These are phyloP conservation scores for Drosophila neotestacea DNA, from an alignment of 2,888 invertebrate genomes.

Conservation along the genomic window DNA sequence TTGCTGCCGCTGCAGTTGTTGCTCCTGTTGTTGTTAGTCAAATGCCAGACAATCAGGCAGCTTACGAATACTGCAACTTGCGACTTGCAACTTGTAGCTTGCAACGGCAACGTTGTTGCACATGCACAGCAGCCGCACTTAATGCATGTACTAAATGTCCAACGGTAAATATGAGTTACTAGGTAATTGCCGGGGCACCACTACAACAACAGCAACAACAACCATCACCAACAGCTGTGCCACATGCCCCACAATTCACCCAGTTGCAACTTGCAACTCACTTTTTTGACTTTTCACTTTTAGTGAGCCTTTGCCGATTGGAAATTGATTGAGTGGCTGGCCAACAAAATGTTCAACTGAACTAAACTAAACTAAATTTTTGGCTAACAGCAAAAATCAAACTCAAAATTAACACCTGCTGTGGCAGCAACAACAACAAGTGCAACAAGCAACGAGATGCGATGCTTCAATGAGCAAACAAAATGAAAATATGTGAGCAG, in stretches of 20 bases:
- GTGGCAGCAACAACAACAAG: conserved; percentile 25
- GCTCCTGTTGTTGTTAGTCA: conserved; percentile 38
- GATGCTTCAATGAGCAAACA: conserved; percentile 52
- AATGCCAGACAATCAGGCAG: conserved; percentile 61
- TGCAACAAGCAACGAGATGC: conserved; percentile 20
- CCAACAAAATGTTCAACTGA: conserved; percentile 21
- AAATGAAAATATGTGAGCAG: conserved; percentile 61
- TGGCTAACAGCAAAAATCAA: conserved; percentile 33
- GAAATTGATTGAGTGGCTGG: conserved; percentile 74
- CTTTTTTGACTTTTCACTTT: conserved; percentile 77
- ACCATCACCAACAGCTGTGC: conserved; percentile 28
- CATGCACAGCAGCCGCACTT: conserved; percentile 67
- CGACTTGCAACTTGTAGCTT: conserved; percentile 29
- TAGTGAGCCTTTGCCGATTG: conserved; percentile 60
- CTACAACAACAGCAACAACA: conserved; percentile 30
- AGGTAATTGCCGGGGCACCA: conserved; percentile 74
- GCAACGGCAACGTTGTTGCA: conserved; percentile 47
- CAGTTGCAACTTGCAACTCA: conserved; percentile 41
- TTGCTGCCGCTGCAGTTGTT: conserved; percentile 42
- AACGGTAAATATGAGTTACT: conserved; percentile 79
- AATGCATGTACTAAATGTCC: conserved; percentile 79
- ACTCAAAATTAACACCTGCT: conserved; percentile 75
- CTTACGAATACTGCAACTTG: conserved; percentile 33
- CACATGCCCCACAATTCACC: conserved; percentile 57
- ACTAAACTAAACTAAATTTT: conserved; percentile 16